These are phyloP conservation scores for Sinelater perroti DNA, from an alignment of 2,888 invertebrate genomes.

Conservation along the genomic window DNA sequence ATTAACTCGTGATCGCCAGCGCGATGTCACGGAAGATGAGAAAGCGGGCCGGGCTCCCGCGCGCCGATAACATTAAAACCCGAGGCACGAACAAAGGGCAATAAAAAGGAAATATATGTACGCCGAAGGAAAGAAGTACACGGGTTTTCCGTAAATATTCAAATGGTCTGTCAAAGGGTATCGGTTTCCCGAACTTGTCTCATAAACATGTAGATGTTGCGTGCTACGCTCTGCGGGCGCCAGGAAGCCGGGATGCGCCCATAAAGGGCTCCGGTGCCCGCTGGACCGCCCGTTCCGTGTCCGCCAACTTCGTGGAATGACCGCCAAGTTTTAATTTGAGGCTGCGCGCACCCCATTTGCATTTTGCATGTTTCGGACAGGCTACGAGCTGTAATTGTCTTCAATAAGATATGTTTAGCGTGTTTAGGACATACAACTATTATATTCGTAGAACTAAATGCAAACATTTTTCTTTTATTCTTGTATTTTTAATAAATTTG, in stretches of 20 bases:
- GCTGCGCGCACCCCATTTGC: constrained; percentile 1
- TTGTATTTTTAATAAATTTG: no score
- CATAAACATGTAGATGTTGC: constrained; percentile 45
- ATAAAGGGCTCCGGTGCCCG: constrained; percentile 27
- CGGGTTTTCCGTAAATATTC: constrained; percentile 41
- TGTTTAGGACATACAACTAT: no score
- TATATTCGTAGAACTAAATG: no score
- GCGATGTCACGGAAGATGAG: neutral
- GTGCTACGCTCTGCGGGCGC: constrained; percentile 32
- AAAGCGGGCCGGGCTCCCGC: neutral
- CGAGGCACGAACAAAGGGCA: constrained; percentile 14
- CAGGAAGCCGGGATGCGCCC: constrained; percentile 27
- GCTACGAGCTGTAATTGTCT: neutral
- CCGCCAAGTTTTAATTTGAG: constrained; percentile 19
- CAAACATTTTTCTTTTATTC: no score
- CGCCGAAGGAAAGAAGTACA: constrained; percentile 16
- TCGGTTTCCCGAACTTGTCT: constrained; percentile 44
- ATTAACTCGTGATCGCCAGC: no score
- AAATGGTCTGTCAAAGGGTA: constrained; percentile 43
- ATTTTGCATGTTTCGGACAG: constrained; percentile 13
- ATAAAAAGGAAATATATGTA: constrained; percentile 20
- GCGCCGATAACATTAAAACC: constrained; percentile 13
- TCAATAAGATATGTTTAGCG: neutral
- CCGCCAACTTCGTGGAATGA: constrained; percentile 14
- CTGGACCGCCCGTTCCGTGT: constrained; percentile 37